These are phyloP conservation scores for Trogon surrucura DNA, from an alignment of 2,113 vertebrate genomes.

Conservation along the genomic window DNA sequence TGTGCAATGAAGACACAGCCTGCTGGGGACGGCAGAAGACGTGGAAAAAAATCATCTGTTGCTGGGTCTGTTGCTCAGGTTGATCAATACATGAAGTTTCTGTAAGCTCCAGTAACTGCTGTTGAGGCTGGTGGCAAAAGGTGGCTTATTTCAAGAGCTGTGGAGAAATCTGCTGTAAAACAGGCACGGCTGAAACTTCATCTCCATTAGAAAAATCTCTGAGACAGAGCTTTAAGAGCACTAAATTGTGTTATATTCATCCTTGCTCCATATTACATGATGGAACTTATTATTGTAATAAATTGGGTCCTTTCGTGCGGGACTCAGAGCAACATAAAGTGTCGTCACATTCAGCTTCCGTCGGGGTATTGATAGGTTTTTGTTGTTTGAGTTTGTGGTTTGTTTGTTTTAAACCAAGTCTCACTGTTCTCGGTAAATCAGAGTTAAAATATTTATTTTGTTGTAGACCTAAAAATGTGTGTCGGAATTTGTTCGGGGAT, in stretches of 20 bases:
- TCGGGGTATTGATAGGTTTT: too few species aligned
- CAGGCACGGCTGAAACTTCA: not conserved
- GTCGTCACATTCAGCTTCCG: not conserved
- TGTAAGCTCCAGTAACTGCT: not conserved
- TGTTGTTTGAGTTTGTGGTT: not conserved
- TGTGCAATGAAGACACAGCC: not conserved
- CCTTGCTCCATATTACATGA: not conserved
- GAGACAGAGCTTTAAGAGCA: not conserved
- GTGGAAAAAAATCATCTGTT: not conserved
- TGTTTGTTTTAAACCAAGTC: not conserved
- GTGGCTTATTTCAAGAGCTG: not conserved
- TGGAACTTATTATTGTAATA: not conserved
- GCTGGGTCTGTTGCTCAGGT: not conserved
- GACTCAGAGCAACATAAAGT: not conserved
- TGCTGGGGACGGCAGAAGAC: not conserved
- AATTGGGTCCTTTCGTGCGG: not conserved
- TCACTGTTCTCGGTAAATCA: not conserved
- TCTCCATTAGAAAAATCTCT: not conserved
- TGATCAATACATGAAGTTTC: not conserved
- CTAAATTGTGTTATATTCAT: not conserved
- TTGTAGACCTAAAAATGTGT: not conserved
- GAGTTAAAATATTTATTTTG: slow-evolving; percentile 45
- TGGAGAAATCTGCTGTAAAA: not conserved
- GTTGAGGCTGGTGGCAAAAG: not conserved
- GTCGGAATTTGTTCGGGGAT: not conserved